Base-by-base conservation (phyloP, 1,140 invertebrate genomes). In the Mycetomoellerius zeteki region DNA sequence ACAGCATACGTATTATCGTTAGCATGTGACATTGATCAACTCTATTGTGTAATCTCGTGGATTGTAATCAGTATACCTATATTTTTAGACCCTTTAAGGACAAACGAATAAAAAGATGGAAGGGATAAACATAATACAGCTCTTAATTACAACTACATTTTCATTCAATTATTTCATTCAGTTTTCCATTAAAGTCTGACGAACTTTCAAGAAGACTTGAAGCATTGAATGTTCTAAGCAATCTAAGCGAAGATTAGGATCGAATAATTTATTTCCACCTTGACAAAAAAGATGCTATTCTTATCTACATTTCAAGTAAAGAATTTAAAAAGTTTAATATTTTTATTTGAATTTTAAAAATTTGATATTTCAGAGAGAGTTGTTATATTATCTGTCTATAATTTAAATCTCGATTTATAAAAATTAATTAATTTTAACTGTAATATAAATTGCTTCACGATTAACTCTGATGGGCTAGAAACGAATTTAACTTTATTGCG, bases 141-240 rank as follows among this genome's bases (percentile, higher is more conserved):
- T 73, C 19, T 58, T 82, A 82, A 82, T 73, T 50, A 73, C 30
- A 81, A 14, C 47, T 43, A 10, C 14, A 33, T 75, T 33, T 73
- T 24, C 75, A 60, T n/a, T 62, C 4, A 27, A 75, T 75, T 84
- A 75, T 73, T 37, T 30, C 10, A 73, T 47, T 82, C 54, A 72
- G 12, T 60, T 82, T 73, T 60, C 54, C 80, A 82, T 82, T 73
- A 82, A 82, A 82, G 80, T 73, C n/a, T 21, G 19, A 5, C 27
- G 73, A 82, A 73, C 67, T 82, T 73, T 73, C 52, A 24, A 60
- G 5, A 56, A 21, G 27, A 72, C 16, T 56, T 30, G 19, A 81
- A 80, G 19, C 21, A 33, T 5, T 78, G 24, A 78, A 33, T 54
- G 50, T 72, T 72, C 52, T 56, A 58, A 72, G 8, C 21, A 52